Conservation (phyloP, 1,140 invertebrate species). For the Orchesella cincta region DNA sequence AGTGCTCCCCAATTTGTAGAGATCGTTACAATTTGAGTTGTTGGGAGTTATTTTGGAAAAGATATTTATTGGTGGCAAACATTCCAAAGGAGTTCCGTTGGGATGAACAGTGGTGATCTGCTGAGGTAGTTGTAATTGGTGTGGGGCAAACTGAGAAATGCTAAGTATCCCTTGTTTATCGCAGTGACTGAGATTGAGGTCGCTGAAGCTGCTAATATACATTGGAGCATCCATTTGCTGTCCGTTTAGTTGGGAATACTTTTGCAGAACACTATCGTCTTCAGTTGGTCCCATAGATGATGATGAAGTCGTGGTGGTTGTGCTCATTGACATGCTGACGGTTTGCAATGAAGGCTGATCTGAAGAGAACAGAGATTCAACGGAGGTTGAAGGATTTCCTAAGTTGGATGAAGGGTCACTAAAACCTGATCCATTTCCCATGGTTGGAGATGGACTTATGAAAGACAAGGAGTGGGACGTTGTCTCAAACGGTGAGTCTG, state of each 20-base stretch:
- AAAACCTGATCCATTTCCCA: not conserved
- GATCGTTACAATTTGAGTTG: too few relatives aligned
- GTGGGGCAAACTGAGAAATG: not conserved
- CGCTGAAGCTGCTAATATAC: not conserved
- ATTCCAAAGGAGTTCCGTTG: not conserved
- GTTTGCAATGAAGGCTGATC: not conserved
- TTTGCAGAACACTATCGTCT: not conserved
- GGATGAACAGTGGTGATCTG: not conserved
- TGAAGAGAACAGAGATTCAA: not conserved
- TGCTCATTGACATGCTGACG: not conserved
- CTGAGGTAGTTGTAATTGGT: not conserved
- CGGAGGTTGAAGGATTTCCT: not conserved
- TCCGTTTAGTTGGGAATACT: not conserved
- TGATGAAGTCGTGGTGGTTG: not conserved
- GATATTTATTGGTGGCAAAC: not conserved
- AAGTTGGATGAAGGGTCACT: not conserved
- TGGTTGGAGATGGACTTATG: constrained; percentile 16
- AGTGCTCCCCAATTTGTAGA: not conserved
- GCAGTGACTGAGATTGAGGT: not conserved
- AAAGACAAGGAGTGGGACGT: not conserved
- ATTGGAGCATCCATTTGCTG: not conserved
- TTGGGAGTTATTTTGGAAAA: not conserved
- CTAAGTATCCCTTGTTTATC: not conserved
- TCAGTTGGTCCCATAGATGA: too few relatives aligned
- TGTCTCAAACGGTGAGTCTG: constrained; percentile 12